phyloP scores from a whole-genome alignment of 35 echinoderm and acorn worm species.

The Lytechinus variegatus region DNA sequence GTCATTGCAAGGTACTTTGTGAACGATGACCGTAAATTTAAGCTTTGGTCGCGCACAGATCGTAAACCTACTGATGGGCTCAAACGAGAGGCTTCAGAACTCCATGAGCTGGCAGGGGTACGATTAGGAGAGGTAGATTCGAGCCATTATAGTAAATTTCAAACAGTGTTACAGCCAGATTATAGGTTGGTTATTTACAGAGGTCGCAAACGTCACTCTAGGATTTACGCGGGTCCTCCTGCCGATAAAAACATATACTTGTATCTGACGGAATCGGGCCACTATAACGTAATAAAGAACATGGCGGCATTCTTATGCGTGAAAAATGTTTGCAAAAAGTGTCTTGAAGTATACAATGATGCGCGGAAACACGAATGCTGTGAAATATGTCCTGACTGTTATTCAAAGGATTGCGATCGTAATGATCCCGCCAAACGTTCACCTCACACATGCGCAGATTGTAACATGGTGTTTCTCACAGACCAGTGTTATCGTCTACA shows the following conservation, averaged over 20 bases:
- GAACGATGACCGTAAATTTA: neutral
- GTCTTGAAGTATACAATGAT: neutral
- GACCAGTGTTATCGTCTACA: neutral
- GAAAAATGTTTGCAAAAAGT: neutral
- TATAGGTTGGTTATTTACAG: neutral
- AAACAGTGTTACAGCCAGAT: neutral
- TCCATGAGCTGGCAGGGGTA: conserved; percentile 23
- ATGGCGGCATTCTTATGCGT: neutral
- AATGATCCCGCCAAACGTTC: neutral
- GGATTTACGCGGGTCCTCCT: neutral
- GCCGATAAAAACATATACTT: neutral
- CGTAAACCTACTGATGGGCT: neutral
- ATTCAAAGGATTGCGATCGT: neutral
- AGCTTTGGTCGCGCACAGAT: neutral
- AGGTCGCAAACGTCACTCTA: neutral
- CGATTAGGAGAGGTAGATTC: neutral
- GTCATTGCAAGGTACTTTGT: neutral
- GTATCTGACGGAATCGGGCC: neutral
- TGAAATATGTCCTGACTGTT: neutral
- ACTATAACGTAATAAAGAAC: neutral
- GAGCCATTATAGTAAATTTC: neutral
- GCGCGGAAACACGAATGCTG: neutral
- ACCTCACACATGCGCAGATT: neutral
- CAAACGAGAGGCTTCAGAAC: neutral
- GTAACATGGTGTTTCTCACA: neutral